Base-by-base conservation (phyloP, 2,113 vertebrate genomes). In the Hypomesus transpacificus region DNA sequence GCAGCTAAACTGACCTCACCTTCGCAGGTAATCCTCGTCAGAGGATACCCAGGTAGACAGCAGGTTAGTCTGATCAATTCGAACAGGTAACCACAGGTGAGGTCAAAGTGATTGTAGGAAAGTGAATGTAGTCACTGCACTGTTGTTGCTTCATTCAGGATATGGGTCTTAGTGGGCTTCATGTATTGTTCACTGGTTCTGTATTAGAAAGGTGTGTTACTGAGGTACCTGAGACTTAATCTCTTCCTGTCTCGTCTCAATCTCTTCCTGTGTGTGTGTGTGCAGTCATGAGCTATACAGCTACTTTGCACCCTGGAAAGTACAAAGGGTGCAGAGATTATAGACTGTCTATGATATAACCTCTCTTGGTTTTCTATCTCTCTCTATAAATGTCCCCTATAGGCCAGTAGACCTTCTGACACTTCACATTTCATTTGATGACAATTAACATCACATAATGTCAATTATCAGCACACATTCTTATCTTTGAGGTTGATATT, bases 1-100 rank as follows among this genome's bases (percentile, higher is more conserved):
- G 60, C 53, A 77, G 83, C 61, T 87, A 86, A 86, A 91, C 81
- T 87, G 70, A 84, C 83, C 82, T 89, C 84, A 90, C 89, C 88
- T 87, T 90, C 79, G 73, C 52, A 64, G 69, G 20, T 87, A 89
- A 90, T 89, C 89, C 82, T 74, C 50, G 51, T 69, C 50, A 59
- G 66, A 78, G 82, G 69, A 73, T 61, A 53, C 13, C 18, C 60
- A 75, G 74, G 52, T 66, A 59, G 81, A 83, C 67, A 80, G 75
- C 59, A 74, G 61, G 56, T 66, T n/a, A 22, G 28, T 52, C 66
- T 65, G 71, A 65, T 46, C n/a, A 6, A 75, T 74, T 76, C 46
- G 66, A 14, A 64, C 22, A 52, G 14, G 14, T 69, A 68, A 77
- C 64, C 4, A 2, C 3, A 2, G 66, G 21, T 72, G 75, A 61